Conservation (phyloP, 1,140 invertebrate genomes). For the Trichonephila clavipes region DNA sequence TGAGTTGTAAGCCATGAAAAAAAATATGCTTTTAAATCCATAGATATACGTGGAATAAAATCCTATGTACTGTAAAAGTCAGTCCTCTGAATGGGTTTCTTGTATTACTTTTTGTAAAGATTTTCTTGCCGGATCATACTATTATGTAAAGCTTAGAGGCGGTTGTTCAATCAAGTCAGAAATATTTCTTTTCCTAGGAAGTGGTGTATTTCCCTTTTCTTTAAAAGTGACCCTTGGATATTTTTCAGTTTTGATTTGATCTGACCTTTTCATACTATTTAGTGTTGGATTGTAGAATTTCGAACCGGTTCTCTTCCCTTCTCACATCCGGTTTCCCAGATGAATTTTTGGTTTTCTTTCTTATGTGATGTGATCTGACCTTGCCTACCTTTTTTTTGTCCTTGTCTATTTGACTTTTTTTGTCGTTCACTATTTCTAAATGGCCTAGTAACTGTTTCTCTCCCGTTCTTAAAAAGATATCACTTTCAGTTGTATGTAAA, state of each 20-base stretch:
- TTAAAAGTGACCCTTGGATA: slow-evolving; percentile 9
- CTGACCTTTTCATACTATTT: slow-evolving; percentile 60
- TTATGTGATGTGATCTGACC: slow-evolving; percentile 53
- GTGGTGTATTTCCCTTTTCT: slow-evolving; percentile 29
- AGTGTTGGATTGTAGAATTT: slow-evolving; percentile 23
- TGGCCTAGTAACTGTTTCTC: slow-evolving; percentile 47
- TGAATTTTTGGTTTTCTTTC: slow-evolving; percentile 42
- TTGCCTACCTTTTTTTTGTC: slow-evolving; percentile 40
- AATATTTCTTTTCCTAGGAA: slow-evolving; percentile 28
- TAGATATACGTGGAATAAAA: no score
- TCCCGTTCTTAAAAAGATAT: neutral
- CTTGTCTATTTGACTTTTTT: slow-evolving; percentile 20
- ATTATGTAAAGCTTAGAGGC: no score
- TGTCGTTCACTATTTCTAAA: neutral
- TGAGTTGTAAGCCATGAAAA: no score
- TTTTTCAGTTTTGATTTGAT: slow-evolving; percentile 36
- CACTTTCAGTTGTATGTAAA: neutral
- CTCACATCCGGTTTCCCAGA: slow-evolving; percentile 66
- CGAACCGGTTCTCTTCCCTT: slow-evolving; percentile 41
- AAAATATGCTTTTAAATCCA: no score
- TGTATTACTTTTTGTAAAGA: no score
- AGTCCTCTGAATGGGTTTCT: no score
- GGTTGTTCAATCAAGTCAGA: no score
- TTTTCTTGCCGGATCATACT: no score
- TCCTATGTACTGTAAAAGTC: no score